Evolutionary conservation across 2,797 vertebrate genomes (phyloP).

Genomic region (Phalanger gymnotis): DNA sequence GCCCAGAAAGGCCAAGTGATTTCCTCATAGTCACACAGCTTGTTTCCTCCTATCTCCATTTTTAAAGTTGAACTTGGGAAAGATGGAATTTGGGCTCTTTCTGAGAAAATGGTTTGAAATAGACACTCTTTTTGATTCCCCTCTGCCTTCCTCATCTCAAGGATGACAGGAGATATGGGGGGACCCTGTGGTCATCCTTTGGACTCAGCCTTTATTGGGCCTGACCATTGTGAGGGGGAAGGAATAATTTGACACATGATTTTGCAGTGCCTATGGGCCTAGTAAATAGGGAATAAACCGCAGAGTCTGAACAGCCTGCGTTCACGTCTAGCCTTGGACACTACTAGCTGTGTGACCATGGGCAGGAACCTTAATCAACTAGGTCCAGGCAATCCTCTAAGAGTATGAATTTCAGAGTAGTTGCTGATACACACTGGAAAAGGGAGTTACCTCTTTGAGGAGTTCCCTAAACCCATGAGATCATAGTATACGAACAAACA

Average conservation of each 20-base stretch:
- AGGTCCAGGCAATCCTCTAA: background rate
- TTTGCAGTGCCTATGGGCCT: background rate
- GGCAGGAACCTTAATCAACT: background rate
- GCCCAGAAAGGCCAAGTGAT: background rate
- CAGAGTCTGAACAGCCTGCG: background rate
- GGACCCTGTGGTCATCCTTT: background rate
- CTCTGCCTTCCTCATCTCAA: background rate
- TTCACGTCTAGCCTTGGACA: background rate
- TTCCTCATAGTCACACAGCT: background rate
- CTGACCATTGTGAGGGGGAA: background rate
- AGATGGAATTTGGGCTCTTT: background rate
- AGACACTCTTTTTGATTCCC: background rate
- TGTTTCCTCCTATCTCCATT: background rate
- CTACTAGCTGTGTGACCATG: background rate
- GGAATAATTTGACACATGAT: background rate
- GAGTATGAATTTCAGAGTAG: background rate
- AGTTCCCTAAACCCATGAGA: background rate
- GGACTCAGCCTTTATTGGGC: background rate
- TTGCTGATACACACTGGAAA: background rate
- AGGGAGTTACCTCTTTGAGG: background rate
- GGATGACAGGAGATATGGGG: background rate
- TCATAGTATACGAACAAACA: background rate
- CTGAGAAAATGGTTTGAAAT: background rate
- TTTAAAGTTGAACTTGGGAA: background rate
- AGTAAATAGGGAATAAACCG: background rate